Percentiles rank a stretch among this genome's conserved stretches.
These are phyloP conservation scores for Cheilosia grossa DNA, from an alignment of 2,888 invertebrate genomes.

Conservation along the genomic window DNA sequence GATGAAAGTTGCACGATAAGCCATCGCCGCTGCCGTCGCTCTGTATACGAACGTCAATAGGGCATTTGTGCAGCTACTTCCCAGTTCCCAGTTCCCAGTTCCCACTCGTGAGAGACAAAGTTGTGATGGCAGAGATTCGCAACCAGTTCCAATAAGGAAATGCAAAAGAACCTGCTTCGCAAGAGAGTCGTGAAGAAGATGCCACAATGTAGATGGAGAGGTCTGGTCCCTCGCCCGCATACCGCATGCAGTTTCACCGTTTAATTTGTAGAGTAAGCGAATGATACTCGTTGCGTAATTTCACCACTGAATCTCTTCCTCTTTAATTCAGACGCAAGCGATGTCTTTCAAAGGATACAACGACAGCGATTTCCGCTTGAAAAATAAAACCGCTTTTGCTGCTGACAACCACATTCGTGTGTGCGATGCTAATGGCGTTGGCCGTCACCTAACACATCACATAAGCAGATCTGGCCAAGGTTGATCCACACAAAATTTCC, in stretches of 20 bases:
- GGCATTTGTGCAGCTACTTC: slow-evolving; percentile 65
- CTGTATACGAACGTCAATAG: slow-evolving; percentile 63
- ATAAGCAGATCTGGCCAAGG: background rate
- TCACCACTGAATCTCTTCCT: slow-evolving; percentile 20
- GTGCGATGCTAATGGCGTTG: background rate
- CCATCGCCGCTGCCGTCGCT: background rate
- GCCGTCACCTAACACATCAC: background rate
- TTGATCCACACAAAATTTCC: background rate
- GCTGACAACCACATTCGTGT: background rate
- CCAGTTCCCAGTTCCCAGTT: slow-evolving; percentile 67
- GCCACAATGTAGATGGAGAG: slow-evolving; percentile 4
- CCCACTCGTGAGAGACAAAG: slow-evolving; percentile 23
- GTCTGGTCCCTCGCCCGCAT: background rate
- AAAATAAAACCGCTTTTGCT: background rate
- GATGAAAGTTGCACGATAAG: slow-evolving; percentile 71
- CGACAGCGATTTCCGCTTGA: background rate
- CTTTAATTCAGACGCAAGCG: slow-evolving; percentile 1
- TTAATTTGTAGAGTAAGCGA: slow-evolving; percentile 30
- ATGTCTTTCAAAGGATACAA: slow-evolving; percentile 31
- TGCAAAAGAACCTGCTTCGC: slow-evolving; percentile 63
- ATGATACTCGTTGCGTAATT: slow-evolving; percentile 34
- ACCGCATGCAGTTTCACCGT: background rate
- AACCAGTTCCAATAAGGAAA: slow-evolving; percentile 64
- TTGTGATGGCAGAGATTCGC: slow-evolving; percentile 23
- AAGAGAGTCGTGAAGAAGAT: slow-evolving; percentile 47